phyloP scores from a whole-genome alignment of 2,888 invertebrate species.

The Athalia cordata region DNA sequence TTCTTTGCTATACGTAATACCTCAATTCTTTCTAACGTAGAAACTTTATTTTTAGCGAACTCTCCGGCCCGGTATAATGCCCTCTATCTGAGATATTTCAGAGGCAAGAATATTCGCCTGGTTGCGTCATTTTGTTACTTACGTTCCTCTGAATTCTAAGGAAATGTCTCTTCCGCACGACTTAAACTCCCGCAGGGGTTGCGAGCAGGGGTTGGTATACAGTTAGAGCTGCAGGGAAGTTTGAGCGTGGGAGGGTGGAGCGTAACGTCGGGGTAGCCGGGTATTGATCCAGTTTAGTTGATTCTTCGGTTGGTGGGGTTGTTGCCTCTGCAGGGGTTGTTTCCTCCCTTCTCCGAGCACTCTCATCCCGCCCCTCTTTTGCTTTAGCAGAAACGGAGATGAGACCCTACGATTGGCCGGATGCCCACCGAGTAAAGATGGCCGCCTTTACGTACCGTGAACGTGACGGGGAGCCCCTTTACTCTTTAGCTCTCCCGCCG shows the following conservation, averaged over 20 bases:
- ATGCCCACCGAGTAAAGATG: slow-evolving; percentile 62
- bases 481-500: slow-evolving; percentile 53
- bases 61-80: slow-evolving; percentile 11
- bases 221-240: no score
- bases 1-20: not conserved
- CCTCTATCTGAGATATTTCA: not conserved
- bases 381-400: slow-evolving; percentile 31
- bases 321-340: slow-evolving; percentile 62
- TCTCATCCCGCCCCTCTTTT: slow-evolving; percentile 23
- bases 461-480: slow-evolving; percentile 60
- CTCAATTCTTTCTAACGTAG: no score
- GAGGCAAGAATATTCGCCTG: slow-evolving; percentile 31
- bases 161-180: slow-evolving; percentile 42
- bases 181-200: slow-evolving; percentile 45
- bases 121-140: slow-evolving; percentile 40
- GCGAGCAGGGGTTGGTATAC: slow-evolving; percentile 30
- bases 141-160: slow-evolving; percentile 34
- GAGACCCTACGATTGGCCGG: slow-evolving; percentile 61
- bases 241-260: slow-evolving; percentile 46
- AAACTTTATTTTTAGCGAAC: slow-evolving; percentile 10
- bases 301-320: slow-evolving; percentile 61
- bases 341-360: slow-evolving; percentile 52
- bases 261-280: slow-evolving; percentile 58
- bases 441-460: slow-evolving; percentile 68
- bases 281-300: slow-evolving; percentile 66